Conservation (phyloP, 2,797 vertebrate species). For the Dermochelys coriacea region DNA sequence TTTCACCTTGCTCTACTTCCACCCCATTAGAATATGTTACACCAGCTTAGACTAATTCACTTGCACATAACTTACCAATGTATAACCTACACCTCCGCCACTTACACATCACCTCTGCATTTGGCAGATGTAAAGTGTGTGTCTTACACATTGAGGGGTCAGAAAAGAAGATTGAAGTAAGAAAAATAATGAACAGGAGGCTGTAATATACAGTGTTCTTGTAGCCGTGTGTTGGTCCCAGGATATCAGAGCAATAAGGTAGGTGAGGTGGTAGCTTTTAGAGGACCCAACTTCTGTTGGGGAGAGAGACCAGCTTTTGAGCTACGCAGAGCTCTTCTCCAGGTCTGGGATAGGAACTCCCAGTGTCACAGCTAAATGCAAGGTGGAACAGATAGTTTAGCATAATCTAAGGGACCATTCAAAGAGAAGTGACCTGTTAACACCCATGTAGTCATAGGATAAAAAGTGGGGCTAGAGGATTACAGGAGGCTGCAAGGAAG, state of each 20-base stretch:
- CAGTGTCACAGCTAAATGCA: not conserved
- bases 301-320: not conserved
- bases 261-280: not conserved
- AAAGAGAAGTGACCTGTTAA: not conserved
- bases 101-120: not conserved
- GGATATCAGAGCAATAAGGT: not conserved
- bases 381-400: not conserved
- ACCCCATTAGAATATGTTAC: not conserved
- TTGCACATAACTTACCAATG: not conserved
- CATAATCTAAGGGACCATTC: not conserved
- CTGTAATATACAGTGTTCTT: not conserved
- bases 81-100: not conserved
- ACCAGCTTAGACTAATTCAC: not conserved
- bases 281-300: too few species aligned
- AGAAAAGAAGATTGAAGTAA: not conserved
- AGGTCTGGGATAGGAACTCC: not conserved
- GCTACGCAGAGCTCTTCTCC: not conserved
- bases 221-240: not conserved
- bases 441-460: too few species aligned
- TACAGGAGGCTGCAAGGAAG: not conserved
- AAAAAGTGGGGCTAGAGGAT: not conserved
- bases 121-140: not conserved
- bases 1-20: not conserved
- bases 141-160: fast-evolving
- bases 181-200: not conserved